Base-by-base conservation (phyloP, 2,888 invertebrate species). In the Carcina quercana region DNA sequence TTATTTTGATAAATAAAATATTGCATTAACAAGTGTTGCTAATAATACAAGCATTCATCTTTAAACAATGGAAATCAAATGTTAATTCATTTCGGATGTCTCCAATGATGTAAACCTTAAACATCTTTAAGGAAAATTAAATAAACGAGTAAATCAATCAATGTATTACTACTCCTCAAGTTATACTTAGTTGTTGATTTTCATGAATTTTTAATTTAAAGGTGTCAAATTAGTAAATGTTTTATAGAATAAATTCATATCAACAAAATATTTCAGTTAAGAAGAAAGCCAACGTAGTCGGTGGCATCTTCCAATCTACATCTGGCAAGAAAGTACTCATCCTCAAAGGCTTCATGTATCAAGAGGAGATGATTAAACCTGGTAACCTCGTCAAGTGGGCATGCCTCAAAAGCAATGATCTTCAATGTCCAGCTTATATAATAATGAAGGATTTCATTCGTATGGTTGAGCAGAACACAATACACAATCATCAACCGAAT, bases 251-350 rank as follows among this genome's bases (percentile, higher is more conserved):
- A n/a, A n/a, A n/a, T n/a, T n/a, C n/a, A n/a, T n/a, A n/a, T n/a
- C n/a, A n/a, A n/a, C n/a, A n/a, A n/a, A n/a, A n/a, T n/a, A n/a
- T n/a, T n/a, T n/a, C n/a, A n/a, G n/a, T n/a, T n/a, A n/a, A n/a
- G n/a, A n/a, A n/a, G n/a, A 24, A 22, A 3, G 10, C 46, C 27
- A 26, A 33, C 1, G 45, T 64, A 2, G 59, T 66, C 3, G 64
- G 64, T 11, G 66, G 59, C 3, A 51, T 66, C 22, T 65, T 61
- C 25, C 44, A 57, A 37, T 29, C 48, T 6, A 12, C 15, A 10
- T 29, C 45, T 6, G 55, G 53, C 5, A 48, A 44, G 8, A 53
- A 53, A 25, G 33, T 65, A 1, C 35, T 65, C 11, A 38, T 65
- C 24, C 50, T 51, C 17, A 58, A 51, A 38, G 47, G 58, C 5